These are phyloP conservation scores for Barnardius zonarius DNA, from an alignment of 2,113 vertebrate genomes.

Conservation along the genomic window DNA sequence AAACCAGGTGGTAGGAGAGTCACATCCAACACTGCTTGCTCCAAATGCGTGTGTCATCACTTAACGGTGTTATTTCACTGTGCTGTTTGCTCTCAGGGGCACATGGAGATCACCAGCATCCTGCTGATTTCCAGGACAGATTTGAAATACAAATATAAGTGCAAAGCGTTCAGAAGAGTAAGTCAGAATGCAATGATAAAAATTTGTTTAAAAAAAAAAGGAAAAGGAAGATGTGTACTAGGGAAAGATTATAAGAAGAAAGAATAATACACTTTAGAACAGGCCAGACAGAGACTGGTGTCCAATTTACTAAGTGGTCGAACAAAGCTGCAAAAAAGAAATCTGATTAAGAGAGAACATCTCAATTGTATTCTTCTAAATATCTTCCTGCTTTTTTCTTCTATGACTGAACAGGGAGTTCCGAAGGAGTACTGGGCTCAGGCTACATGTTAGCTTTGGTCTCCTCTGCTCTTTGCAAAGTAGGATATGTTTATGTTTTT, in stretches of 20 bases:
- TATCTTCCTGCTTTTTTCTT: neutral
- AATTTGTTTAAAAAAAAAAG: neutral
- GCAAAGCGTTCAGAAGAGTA: neutral
- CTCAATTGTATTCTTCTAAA: neutral
- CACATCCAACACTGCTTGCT: accelerated
- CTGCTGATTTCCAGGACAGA: neutral
- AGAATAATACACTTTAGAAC: neutral
- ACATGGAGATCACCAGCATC: neutral
- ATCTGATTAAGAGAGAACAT: neutral
- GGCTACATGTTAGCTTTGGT: neutral
- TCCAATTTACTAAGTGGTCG: neutral
- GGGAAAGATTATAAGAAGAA: neutral
- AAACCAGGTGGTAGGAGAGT: neutral
- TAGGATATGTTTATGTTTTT: neutral
- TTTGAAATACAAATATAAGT: neutral
- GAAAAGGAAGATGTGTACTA: neutral
- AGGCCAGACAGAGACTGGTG: neutral
- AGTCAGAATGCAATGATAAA: neutral
- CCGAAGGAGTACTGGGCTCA: neutral
- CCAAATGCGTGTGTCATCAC: neutral
- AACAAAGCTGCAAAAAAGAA: neutral
- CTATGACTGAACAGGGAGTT: neutral
- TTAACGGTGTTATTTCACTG: neutral
- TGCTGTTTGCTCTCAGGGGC: neutral
- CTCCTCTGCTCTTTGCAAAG: neutral